These are phyloP conservation scores for Drosophila persimilis DNA, from an alignment of 1,140 invertebrate species.

Conservation along the genomic window DNA sequence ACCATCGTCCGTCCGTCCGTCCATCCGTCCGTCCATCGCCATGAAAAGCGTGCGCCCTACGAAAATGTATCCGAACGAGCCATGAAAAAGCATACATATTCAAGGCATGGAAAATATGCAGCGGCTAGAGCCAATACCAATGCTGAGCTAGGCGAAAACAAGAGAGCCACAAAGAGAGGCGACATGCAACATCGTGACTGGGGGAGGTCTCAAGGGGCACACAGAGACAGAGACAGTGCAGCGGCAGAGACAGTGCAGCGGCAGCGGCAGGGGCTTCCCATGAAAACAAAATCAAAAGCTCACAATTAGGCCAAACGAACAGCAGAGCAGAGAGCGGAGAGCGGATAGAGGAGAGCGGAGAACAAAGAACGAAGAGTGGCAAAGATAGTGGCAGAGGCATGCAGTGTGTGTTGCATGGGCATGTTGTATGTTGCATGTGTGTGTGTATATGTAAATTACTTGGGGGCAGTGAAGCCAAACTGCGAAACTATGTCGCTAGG, in stretches of 20 bases:
- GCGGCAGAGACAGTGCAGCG: constrained; percentile 1
- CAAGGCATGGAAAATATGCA: constrained; percentile 72
- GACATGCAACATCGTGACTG: constrained; percentile 10
- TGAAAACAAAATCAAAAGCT: constrained; percentile 78
- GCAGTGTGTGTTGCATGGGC: constrained; percentile 38
- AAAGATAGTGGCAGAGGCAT: constrained; percentile 12
- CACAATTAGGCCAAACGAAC: constrained; percentile 75
- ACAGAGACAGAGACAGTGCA: constrained; percentile 3
- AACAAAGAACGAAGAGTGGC: constrained; percentile 11
- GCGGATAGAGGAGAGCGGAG: neutral
- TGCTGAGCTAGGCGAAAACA: constrained; percentile 56
- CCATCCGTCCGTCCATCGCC: constrained; percentile 3
- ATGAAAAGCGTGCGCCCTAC: constrained; percentile 32
- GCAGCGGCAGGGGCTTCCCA: constrained; percentile 42
- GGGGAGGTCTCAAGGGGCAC: neutral
- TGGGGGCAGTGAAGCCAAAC: constrained; percentile 60
- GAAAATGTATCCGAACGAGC: constrained; percentile 16
- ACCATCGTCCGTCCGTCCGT: no score
- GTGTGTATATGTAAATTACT: constrained; percentile 69
- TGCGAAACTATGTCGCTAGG: constrained; percentile 76
- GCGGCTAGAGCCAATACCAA: constrained; percentile 41
- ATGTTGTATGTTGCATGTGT: constrained; percentile 25
- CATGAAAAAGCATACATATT: constrained; percentile 46
- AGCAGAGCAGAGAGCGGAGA: neutral
- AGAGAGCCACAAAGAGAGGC: neutral